Conservation (phyloP, 2,888 invertebrate genomes). For the Apodemia hepburni region DNA sequence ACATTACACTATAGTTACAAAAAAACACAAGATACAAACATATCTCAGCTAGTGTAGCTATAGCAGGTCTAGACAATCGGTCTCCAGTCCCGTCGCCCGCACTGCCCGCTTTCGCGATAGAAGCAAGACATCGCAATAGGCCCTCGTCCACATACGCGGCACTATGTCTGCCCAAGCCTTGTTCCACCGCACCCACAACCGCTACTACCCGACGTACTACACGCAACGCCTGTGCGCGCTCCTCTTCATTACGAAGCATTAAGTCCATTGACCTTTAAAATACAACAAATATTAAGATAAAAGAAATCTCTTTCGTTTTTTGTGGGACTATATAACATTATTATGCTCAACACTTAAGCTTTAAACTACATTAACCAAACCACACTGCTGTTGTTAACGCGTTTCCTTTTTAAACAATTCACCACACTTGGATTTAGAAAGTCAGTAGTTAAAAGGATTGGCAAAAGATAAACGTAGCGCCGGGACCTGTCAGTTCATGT, state of each 20-base stretch:
- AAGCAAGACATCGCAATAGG: too few relatives aligned
- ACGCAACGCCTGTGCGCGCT: slow-evolving; percentile 94
- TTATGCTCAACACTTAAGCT: too few relatives aligned
- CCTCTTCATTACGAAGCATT: slow-evolving; percentile 93
- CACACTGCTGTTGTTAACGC: too few relatives aligned
- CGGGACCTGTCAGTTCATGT: too few relatives aligned
- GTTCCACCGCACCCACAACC: slow-evolving; percentile 78
- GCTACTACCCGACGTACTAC: slow-evolving; percentile 83
- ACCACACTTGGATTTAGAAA: too few relatives aligned
- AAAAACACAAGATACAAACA: slow-evolving; percentile 69
- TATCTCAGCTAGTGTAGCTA: slow-evolving; percentile 94
- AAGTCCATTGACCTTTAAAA: slow-evolving; percentile 91
- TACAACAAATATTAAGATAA: neutral
- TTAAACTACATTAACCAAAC: too few relatives aligned
- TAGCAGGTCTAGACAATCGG: slow-evolving; percentile 89
- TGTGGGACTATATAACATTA: too few relatives aligned
- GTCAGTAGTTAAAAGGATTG: too few relatives aligned
- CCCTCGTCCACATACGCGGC: neutral
- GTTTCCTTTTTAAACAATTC: too few relatives aligned
- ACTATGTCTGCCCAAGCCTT: slow-evolving; percentile 84
- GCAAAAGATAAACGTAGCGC: too few relatives aligned
- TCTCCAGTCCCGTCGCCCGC: slow-evolving; percentile 87
- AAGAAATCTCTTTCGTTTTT: too few relatives aligned
- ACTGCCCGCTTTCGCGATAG: slow-evolving; percentile 83
- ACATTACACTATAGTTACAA: too few relatives aligned